Evolutionary conservation across 92 coral and sea anemone species (phyloP).

Genomic region (Zoanthus solanderi): DNA sequence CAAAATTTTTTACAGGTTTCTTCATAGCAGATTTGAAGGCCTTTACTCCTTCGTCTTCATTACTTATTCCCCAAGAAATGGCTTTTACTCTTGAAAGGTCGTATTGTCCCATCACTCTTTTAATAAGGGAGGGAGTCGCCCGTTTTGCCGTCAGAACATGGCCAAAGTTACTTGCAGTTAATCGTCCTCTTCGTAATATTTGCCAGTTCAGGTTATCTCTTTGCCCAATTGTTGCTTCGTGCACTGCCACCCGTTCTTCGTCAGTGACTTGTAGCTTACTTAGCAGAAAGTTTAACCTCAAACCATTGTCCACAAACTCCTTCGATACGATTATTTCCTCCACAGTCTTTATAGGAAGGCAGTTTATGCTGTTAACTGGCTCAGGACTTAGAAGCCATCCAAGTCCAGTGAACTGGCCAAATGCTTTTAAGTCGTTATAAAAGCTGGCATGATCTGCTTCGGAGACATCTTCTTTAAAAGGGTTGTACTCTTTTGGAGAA

Average conservation of each 20-base stretch:
- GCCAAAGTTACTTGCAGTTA: constrained; percentile 11
- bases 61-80: constrained; percentile 43
- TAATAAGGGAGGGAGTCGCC: background rate
- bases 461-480: background rate
- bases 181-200: background rate
- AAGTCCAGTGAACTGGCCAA: background rate
- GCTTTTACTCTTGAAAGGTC: constrained; percentile 48
- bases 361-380: background rate
- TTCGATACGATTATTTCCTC: no score
- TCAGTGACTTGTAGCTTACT: background rate
- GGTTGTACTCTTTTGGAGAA: background rate
- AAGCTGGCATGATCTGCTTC: background rate
- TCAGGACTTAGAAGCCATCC: background rate
- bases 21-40: constrained; percentile 25
- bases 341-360: background rate
- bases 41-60: constrained; percentile 49
- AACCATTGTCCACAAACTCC: no score
- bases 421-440: background rate
- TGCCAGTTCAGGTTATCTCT: background rate
- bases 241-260: no score
- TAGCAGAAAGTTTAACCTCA: no score
- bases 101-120: constrained; percentile 41
- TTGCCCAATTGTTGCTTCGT: no score
- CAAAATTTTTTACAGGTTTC: background rate
- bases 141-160: background rate